Conservation (phyloP, 1,140 invertebrate species). For the Brachystomella parvula region DNA sequence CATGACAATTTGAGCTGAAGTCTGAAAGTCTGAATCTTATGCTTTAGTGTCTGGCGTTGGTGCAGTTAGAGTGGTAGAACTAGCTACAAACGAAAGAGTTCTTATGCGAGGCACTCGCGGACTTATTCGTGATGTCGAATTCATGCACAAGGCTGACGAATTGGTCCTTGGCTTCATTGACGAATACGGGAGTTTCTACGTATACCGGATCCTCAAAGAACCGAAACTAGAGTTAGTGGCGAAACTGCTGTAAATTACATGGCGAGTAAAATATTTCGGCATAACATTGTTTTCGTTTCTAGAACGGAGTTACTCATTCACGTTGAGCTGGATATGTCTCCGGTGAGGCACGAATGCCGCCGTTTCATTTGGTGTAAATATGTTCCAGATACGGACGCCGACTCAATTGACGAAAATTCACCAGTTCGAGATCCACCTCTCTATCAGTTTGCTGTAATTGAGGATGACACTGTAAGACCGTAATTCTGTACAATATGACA, state of each 20-base stretch:
- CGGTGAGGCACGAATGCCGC: slow-evolving; percentile 45
- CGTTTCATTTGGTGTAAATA: slow-evolving; percentile 87
- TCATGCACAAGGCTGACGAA: slow-evolving; percentile 68
- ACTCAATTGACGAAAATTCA: slow-evolving; percentile 23
- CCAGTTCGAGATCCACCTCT: slow-evolving; percentile 56
- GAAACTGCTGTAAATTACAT: neutral
- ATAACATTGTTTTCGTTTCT: neutral
- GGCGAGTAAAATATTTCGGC: neutral
- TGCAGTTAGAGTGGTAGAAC: slow-evolving; percentile 71
- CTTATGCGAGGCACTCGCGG: slow-evolving; percentile 80
- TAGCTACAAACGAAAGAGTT: slow-evolving; percentile 61
- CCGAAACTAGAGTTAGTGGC: slow-evolving; percentile 41
- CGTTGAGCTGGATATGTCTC: slow-evolving; percentile 47
- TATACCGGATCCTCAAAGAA: slow-evolving; percentile 64
- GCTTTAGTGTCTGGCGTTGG: slow-evolving; percentile 59
- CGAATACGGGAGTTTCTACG: slow-evolving; percentile 67
- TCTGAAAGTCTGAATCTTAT: slow-evolving; percentile 36
- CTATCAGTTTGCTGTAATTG: slow-evolving; percentile 68
- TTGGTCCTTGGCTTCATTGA: slow-evolving; percentile 79
- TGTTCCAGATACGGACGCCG: slow-evolving; percentile 53
- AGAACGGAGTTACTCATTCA: slow-evolving; percentile 38
- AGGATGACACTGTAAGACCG: slow-evolving; percentile 59
- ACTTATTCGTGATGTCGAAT: slow-evolving; percentile 76
- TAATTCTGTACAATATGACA: slow-evolving; percentile 36
- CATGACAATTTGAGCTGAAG: slow-evolving; percentile 24